phyloP scores from a whole-genome alignment of 1,140 invertebrate species.

The Battus philenor region DNA sequence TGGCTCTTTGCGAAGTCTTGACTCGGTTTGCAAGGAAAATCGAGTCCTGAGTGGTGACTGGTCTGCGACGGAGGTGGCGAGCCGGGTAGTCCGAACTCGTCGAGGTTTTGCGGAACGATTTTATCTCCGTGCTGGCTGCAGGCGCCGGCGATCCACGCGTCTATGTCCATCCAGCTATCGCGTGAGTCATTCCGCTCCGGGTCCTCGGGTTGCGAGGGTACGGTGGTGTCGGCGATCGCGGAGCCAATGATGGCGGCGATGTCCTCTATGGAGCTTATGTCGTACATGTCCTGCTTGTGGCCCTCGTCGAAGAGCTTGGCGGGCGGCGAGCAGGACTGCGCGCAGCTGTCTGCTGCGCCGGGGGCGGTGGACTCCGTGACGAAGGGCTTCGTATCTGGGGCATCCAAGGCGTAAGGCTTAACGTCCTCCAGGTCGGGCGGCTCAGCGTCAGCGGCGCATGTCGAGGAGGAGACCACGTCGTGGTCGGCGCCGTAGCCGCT shows the following conservation, averaged over 20 bases:
- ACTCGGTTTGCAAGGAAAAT: constrained; percentile 56
- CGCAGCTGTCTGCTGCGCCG: constrained; percentile 56
- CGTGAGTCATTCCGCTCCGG: constrained; percentile 80
- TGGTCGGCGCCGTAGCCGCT: constrained; percentile 78
- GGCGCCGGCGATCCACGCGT: constrained; percentile 88
- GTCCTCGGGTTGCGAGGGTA: constrained; percentile 81
- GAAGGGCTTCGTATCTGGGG: constrained; percentile 70
- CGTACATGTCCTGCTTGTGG: constrained; percentile 77
- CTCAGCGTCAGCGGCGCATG: constrained; percentile 78
- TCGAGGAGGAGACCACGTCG: constrained; percentile 81
- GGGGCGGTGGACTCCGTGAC: constrained; percentile 42
- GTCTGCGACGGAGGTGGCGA: constrained; percentile 77
- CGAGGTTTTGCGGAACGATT: constrained; percentile 79
- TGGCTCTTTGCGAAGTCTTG: constrained; percentile 68
- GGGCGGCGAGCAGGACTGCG: constrained; percentile 62
- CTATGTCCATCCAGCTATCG: constrained; percentile 88
- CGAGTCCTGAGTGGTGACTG: constrained; percentile 47
- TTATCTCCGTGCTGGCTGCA: constrained; percentile 80
- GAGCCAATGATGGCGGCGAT: constrained; percentile 92
- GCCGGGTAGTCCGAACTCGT: constrained; percentile 80
- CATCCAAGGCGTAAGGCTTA: constrained; percentile 78
- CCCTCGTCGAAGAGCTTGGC: constrained; percentile 62
- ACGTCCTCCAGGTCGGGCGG: constrained; percentile 75
- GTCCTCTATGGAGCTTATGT: constrained; percentile 87
- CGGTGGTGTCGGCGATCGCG: constrained; percentile 92